These are phyloP conservation scores for Aphis craccivora DNA, from an alignment of 1,140 invertebrate genomes.

Conservation along the genomic window DNA sequence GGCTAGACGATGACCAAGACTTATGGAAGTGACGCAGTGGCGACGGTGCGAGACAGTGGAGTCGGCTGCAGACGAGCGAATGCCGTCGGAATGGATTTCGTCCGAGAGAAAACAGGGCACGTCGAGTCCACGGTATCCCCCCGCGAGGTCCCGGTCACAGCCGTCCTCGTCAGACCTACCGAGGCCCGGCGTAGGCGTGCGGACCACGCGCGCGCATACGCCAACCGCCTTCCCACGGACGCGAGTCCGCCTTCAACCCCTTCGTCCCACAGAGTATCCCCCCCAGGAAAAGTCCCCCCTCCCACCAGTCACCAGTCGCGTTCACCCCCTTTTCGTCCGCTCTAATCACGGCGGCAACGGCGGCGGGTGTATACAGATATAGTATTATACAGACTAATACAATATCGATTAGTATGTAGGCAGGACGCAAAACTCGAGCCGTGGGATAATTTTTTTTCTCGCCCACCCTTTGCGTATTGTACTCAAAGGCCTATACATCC, in stretches of 20 bases:
- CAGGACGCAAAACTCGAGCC: not conserved
- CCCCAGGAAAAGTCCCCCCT: not conserved
- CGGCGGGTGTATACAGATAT: not conserved
- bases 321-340: not conserved
- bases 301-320: not conserved
- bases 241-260: not conserved
- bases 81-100: not conserved
- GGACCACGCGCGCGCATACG: not conserved
- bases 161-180: not conserved
- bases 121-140: not conserved
- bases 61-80: not conserved
- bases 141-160: not conserved
- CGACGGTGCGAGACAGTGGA: not conserved
- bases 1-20: not conserved
- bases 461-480: not conserved
- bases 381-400: not conserved
- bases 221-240: not conserved
- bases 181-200: conserved; percentile 2
- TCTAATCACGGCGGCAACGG: not conserved
- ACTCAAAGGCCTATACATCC: not conserved
- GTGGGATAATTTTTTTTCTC: not conserved
- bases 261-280: not conserved
- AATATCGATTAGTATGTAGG: not conserved
- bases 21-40: not conserved
- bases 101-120: not conserved